Percentiles rank a stretch among this genome's conserved stretches.
Conservation (phyloP, 2,888 invertebrate species). For the Lomographa bimaculata region DNA sequence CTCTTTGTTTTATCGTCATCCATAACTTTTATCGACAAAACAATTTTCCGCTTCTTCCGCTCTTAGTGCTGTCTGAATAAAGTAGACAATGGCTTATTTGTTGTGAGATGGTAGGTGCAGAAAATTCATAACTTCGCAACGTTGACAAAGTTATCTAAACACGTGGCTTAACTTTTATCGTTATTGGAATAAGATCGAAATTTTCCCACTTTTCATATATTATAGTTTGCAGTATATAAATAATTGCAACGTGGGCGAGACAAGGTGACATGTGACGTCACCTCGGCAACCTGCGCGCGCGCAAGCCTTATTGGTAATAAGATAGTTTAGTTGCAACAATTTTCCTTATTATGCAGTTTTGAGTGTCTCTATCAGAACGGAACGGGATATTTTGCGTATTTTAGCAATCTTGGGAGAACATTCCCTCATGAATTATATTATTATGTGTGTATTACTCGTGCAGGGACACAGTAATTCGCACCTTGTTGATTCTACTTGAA, state of each 20-base stretch:
- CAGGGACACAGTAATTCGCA: too few species aligned
- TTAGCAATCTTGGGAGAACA: too few species aligned
- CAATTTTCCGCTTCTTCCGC: neutral
- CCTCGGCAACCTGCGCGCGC: constrained; percentile 35
- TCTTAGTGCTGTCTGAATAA: neutral
- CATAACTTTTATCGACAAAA: constrained; percentile 9
- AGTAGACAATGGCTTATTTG: constrained; percentile 4
- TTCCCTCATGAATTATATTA: too few species aligned
- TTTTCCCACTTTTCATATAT: constrained; percentile 3
- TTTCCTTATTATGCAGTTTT: constrained; percentile 8
- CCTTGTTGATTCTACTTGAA: too few species aligned
- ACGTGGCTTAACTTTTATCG: neutral
- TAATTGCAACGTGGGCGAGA: constrained; percentile 43
- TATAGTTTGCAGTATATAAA: constrained; percentile 26
- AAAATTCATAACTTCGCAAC: constrained; percentile 8
- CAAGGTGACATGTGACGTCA: constrained; percentile 63
- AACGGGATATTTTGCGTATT: neutral
- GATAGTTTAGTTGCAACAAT: constrained; percentile 10
- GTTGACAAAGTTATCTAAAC: constrained; percentile 8
- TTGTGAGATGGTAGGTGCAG: neutral
- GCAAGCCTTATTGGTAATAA: constrained; percentile 15
- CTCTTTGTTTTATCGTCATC: constrained; percentile 14
- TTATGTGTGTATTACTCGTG: too few species aligned
- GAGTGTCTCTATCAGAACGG: constrained; percentile 1
- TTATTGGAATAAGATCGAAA: constrained; percentile 6